Conservation (phyloP, 2,113 vertebrate genomes). For the Gnathonemus echidnorhynchus region DNA sequence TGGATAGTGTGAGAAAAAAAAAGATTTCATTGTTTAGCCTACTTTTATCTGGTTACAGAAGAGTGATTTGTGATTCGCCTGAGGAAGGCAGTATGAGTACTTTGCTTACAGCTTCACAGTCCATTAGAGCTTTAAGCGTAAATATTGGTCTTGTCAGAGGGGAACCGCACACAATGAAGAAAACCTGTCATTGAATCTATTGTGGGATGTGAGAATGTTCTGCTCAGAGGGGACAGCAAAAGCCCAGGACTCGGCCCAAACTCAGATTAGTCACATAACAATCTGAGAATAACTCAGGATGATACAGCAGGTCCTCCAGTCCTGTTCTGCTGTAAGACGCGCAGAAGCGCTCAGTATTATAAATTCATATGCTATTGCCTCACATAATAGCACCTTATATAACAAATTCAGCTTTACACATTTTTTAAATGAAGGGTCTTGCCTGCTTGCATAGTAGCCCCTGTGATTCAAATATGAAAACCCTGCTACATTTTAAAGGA, state of each 20-base stretch:
- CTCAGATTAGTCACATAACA: background rate
- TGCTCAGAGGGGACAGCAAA: background rate
- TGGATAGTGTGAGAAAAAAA: background rate
- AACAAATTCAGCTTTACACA: background rate
- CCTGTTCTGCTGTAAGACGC: background rate
- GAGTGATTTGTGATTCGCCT: background rate
- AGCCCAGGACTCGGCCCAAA: background rate
- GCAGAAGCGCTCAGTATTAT: background rate
- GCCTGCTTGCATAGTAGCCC: background rate
- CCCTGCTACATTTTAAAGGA: background rate
- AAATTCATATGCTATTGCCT: background rate
- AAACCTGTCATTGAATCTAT: background rate
- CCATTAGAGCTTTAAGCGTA: constrained; percentile 1
- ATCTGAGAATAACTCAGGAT: background rate
- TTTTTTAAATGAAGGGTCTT: background rate
- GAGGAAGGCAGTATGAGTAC: background rate
- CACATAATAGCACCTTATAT: background rate
- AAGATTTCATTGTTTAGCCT: background rate
- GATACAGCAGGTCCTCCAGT: background rate
- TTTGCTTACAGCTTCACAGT: background rate
- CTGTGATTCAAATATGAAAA: background rate
- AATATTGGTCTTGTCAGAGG: background rate
- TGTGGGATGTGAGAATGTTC: background rate
- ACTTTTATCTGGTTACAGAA: background rate
- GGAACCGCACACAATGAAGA: background rate